Conservation (phyloP, 2,113 vertebrate species). For the Archocentrus centrarchus region DNA sequence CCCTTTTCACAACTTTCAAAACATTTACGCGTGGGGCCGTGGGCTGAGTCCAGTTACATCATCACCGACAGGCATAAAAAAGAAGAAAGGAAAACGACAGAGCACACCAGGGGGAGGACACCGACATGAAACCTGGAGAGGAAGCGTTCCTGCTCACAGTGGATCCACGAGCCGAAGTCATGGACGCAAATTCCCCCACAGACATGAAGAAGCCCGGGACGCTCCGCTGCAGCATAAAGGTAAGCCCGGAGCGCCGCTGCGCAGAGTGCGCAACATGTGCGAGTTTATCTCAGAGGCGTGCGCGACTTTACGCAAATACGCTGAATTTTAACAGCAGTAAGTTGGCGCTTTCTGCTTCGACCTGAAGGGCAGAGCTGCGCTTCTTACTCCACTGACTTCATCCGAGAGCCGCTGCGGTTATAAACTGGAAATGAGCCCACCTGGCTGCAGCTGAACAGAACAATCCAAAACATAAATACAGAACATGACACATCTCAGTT, state of each 20-base stretch:
- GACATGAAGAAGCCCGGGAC: constrained; percentile 49
- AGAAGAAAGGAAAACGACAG: constrained; percentile 1
- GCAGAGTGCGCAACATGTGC: background rate
- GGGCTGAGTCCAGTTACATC: constrained; percentile 73
- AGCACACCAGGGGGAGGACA: constrained; percentile 19
- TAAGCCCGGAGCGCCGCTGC: constrained; percentile 31
- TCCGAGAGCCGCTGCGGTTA: too few species aligned
- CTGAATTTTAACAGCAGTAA: background rate
- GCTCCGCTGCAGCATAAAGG: constrained; percentile 75
- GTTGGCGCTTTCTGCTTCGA: background rate
- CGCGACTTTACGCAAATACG: background rate
- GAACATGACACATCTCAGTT: too few species aligned
- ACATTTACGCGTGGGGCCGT: constrained; percentile 65
- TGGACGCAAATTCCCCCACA: constrained; percentile 61
- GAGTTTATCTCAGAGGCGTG: background rate
- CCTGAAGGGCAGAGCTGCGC: background rate
- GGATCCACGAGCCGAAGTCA: constrained; percentile 12
- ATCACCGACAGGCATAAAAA: constrained; percentile 17
- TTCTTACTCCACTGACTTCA: background rate
- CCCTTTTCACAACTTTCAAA: constrained; percentile 50
- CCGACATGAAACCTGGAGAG: constrained; percentile 11
- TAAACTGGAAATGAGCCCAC: too few species aligned
- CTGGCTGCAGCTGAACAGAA: background rate
- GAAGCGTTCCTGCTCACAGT: background rate
- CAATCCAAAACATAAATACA: background rate